Conservation (phyloP, 2,797 vertebrate genomes). For the Pseudopleuronectes americanus region DNA sequence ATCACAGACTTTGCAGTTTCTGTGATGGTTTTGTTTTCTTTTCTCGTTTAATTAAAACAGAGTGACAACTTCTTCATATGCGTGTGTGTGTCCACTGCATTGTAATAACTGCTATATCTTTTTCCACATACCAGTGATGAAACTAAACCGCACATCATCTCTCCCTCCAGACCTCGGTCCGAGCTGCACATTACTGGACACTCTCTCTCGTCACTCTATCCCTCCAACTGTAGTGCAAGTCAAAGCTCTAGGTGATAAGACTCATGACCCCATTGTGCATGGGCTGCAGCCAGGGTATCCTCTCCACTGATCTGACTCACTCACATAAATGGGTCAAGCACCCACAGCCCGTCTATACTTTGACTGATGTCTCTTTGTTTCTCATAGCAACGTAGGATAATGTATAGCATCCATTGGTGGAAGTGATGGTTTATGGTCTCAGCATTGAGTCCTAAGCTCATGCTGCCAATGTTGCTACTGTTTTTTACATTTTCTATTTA, state of each 20-base stretch:
- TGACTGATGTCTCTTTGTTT: constrained; percentile 37
- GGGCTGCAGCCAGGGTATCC: constrained; percentile 55
- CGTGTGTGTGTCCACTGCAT: neutral
- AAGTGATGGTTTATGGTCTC: neutral
- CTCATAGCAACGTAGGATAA: constrained; percentile 15
- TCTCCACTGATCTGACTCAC: constrained; percentile 56
- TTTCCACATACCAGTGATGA: constrained; percentile 20
- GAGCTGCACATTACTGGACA: constrained; percentile 31
- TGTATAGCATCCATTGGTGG: neutral
- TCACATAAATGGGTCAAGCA: constrained; percentile 67
- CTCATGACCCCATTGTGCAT: constrained; percentile 67
- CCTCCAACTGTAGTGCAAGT: constrained; percentile 44
- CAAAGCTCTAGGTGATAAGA: constrained; percentile 63
- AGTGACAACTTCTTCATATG: too few relatives aligned
- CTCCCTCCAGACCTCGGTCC: constrained; percentile 21
- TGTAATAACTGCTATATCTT: constrained; percentile 31
- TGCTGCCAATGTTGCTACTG: neutral
- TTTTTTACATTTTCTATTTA: too few relatives aligned
- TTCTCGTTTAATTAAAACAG: constrained; percentile 15
- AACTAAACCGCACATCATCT: constrained; percentile 41
- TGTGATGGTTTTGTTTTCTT: constrained; percentile 45
- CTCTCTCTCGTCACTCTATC: constrained; percentile 24
- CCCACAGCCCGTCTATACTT: constrained; percentile 46
- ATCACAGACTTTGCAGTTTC: constrained; percentile 7
- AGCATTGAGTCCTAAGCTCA: neutral